Evolutionary conservation across 2,797 vertebrate species (phyloP).

Genomic region (Sphaeramia orbicularis): DNA sequence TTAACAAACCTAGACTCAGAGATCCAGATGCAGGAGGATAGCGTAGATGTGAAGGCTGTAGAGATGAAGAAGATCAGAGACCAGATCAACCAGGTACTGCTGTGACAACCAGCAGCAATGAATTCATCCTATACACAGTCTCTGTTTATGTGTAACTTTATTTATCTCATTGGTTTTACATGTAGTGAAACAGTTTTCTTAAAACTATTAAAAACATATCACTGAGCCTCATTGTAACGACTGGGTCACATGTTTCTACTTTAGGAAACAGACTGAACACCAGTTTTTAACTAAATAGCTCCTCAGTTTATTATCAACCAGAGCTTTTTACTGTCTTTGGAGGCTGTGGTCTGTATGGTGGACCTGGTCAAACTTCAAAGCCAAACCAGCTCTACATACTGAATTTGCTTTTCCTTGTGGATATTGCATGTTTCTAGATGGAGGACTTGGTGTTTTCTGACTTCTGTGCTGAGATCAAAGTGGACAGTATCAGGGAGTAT

Average conservation of each 20-base stretch:
- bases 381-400: not conserved
- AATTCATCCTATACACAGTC: no score
- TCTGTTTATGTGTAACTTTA: no score
- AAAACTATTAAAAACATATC: no score
- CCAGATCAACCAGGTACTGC: constrained; percentile 88
- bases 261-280: no score
- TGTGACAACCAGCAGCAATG: not conserved
- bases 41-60: constrained; percentile 77
- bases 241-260: no score
- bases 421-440: constrained; percentile 79
- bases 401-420: not conserved
- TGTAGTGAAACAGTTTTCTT: no score
- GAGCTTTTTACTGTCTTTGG: no score
- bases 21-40: constrained; percentile 84
- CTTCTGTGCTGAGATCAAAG: constrained; percentile 93
- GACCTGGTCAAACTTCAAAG: not conserved
- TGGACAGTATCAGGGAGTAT: constrained; percentile 92
- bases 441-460: constrained; percentile 92
- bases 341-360: no score
- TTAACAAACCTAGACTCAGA: constrained; percentile 88
- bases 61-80: constrained; percentile 82
- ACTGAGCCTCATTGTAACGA: no score
- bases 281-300: no score
- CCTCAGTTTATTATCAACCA: no score
- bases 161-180: no score